These are phyloP conservation scores for Latrodectus geometricus DNA, from an alignment of 1,140 invertebrate genomes.

Conservation along the genomic window DNA sequence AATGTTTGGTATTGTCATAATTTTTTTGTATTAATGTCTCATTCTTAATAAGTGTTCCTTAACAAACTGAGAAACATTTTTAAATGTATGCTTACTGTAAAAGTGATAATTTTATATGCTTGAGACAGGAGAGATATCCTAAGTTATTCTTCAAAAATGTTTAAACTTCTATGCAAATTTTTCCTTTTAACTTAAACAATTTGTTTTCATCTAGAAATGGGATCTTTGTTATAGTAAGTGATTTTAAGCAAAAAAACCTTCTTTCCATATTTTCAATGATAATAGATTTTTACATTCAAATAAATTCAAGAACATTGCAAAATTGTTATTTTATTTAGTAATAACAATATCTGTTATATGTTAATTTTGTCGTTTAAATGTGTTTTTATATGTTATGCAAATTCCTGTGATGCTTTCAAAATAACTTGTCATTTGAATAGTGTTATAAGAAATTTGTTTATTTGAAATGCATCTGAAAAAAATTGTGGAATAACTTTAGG, in stretches of 20 bases:
- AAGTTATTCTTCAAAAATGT: not conserved
- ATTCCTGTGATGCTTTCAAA: too few relatives aligned
- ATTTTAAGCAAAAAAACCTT: not conserved
- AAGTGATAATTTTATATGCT: not conserved
- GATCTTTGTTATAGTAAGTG: not conserved
- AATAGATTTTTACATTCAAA: too few relatives aligned
- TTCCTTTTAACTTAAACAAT: not conserved
- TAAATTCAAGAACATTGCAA: too few relatives aligned
- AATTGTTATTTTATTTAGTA: too few relatives aligned
- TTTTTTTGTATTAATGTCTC: not conserved
- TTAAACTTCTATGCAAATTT: not conserved
- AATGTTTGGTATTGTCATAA: not conserved
- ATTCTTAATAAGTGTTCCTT: not conserved
- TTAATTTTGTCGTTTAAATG: too few relatives aligned
- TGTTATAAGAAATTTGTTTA: too few relatives aligned
- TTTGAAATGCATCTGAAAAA: too few relatives aligned
- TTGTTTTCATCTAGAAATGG: not conserved
- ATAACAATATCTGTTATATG: too few relatives aligned
- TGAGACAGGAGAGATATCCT: not conserved
- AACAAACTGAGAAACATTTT: not conserved
- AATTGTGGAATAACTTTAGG: too few relatives aligned
- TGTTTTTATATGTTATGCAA: too few relatives aligned
- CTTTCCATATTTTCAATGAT: too few relatives aligned
- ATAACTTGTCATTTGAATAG: too few relatives aligned
- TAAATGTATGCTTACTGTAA: not conserved